Evolutionary conservation across 2,797 vertebrate species (phyloP), one percentile per base, ranked within the genome.

Genomic region (Pseudochaenichthys georgianus): DNA sequence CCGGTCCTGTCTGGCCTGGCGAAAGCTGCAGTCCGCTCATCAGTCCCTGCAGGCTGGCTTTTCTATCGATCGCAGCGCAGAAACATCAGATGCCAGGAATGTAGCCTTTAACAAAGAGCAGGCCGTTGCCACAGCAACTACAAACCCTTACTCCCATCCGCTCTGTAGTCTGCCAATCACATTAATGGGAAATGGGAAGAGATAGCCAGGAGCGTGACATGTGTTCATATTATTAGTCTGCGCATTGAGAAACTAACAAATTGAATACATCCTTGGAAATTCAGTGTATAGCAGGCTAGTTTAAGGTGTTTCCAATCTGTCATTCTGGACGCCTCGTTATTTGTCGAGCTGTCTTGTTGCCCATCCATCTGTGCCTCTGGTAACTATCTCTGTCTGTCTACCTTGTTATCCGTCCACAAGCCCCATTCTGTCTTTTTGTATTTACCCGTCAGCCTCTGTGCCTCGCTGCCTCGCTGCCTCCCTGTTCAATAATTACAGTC

Each of bases 101-200:
- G 92, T 87, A 92, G 92, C 92, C 87, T 90, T 90, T 90, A 90
- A 93, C 90, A 93, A 93, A 93, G 92, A 95, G 92, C 92, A 91
- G 90, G 85, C 90, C 77, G 94, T 95, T 94, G 90, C 95, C 92
- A 94, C 89, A 90, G 94, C 94, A 95, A 95, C 94, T 87, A 88
- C 91, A 94, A 92, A 84, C 88, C 93, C 91, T 90, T 63, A 90
- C 92, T 93, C 90, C 87, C 85, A 89, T 92, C 89, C 87, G 69
- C 87, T 89, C 90, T 68, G 86, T 89, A 86, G 86, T 89, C 89
- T 93, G 92, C 93, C 94, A 92, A 91, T 95, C 91, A 91, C 89
- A 91, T 92, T 88, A 93, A 93, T 92, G 90, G 83, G 88, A 89
- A 87, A 84, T 61, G 58, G 34, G 73, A 88, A 80, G 82, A 62